phyloP scores from a whole-genome alignment of 1,140 invertebrate genomes.

The Pantala flavescens region DNA sequence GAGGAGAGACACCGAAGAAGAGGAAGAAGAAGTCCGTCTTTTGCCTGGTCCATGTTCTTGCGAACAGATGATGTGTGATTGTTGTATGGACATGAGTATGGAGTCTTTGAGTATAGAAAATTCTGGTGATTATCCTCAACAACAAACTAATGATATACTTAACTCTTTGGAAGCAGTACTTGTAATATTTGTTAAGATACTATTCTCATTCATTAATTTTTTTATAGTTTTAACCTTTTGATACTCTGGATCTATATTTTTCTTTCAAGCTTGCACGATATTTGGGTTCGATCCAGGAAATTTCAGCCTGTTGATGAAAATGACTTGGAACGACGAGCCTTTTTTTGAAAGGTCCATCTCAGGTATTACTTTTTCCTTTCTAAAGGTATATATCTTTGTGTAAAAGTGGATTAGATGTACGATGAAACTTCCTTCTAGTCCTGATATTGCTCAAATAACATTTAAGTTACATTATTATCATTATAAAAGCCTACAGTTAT shows the following conservation, averaged over 20 bases:
- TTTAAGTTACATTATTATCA: not conserved
- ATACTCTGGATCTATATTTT: not conserved
- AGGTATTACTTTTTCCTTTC: conserved; percentile 32
- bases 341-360: conserved; percentile 55
- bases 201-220: not conserved
- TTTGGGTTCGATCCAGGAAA: conserved; percentile 44
- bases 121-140: conserved; percentile 18
- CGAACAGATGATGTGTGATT: not conserved
- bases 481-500: not conserved
- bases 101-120: not conserved
- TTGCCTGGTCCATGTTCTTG: no score
- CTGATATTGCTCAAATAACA: conserved; percentile 10
- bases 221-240: not conserved
- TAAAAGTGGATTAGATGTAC: not conserved
- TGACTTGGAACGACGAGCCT: conserved; percentile 47
- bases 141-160: not conserved
- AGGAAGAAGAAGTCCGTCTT: no score
- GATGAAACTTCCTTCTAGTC: conserved; percentile 16
- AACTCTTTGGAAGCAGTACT: not conserved
- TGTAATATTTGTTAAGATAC: not conserved
- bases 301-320: conserved; percentile 42
- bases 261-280: conserved; percentile 43
- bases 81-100: not conserved
- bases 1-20: no score
- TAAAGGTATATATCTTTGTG: conserved; percentile 13